Evolutionary conservation across 2,113 vertebrate species (phyloP).

Genomic region (Vulpes vulpes): DNA sequence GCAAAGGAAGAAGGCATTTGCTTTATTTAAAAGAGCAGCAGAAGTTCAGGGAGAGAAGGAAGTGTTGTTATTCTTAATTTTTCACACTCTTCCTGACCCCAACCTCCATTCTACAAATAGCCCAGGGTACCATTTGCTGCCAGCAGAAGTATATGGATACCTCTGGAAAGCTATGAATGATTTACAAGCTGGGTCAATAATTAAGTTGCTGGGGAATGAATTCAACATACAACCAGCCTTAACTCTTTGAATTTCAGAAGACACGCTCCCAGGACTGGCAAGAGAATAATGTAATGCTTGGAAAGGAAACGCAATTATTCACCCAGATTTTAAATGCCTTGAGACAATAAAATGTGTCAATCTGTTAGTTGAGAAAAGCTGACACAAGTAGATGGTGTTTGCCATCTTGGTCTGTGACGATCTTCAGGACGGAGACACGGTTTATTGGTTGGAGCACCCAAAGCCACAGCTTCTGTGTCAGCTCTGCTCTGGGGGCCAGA

Average conservation of each 20-base stretch:
- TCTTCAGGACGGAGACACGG: not conserved
- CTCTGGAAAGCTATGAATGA: conserved; percentile 86
- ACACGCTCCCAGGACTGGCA: conserved; percentile 44
- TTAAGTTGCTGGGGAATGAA: conserved; percentile 85
- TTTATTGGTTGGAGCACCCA: not conserved
- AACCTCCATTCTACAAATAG: conserved; percentile 79
- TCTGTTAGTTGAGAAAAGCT: not conserved
- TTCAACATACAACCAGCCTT: conserved; percentile 78
- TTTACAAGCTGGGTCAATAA: conserved; percentile 89
- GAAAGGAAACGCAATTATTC: conserved; percentile 62
- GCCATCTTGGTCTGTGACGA: not conserved
- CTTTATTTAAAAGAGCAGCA: conserved; percentile 69
- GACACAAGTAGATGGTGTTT: not conserved
- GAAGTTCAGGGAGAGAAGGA: conserved; percentile 79
- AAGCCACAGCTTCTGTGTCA: not conserved
- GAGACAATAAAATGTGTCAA: not conserved
- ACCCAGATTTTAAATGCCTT: conserved; percentile 45
- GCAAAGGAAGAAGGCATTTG: conserved; percentile 54
- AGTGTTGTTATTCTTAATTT: conserved; percentile 79
- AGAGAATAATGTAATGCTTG: conserved; percentile 10
- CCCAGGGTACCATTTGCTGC: conserved; percentile 65
- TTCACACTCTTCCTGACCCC: conserved; percentile 73
- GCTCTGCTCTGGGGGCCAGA: not conserved
- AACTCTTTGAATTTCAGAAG: conserved; percentile 81
- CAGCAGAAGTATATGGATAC: conserved; percentile 81